Base-by-base conservation (phyloP, 2,888 invertebrate genomes). In the Timema podura region DNA sequence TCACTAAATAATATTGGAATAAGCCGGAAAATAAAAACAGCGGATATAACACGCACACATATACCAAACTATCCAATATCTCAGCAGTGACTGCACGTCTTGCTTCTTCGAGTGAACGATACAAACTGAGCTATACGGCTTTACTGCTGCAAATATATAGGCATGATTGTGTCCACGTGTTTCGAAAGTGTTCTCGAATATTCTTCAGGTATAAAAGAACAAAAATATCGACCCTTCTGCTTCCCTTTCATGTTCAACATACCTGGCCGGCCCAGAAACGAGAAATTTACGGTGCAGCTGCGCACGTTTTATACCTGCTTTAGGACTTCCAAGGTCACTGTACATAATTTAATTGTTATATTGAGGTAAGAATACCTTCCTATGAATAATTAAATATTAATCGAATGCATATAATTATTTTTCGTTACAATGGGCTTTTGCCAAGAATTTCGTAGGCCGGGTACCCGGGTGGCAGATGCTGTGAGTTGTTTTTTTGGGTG, bases 61-160 rank as follows among this genome's bases (percentile, higher is more conserved):
- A 64, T 13, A 10, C 9, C 49, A 10, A 49, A 64, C 64, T 64
- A 64, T 64, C 11, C 64, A 64, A 64, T 30, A 15, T 64, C 64
- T 64, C 64, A 64, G 64, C 64, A 64, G 64, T 64, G 64, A 64
- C 64, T 49, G 49, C 49, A 49, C 13, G 49, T 64, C 64, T 64
- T 64, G 64, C 64, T 64, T 64, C 64, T 64, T 64, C 64, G 16
- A 64, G 64, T 44, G 64, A 64, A 64, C 15, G 64, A 64, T 64
- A 64, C 13, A 64, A 64, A 64, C 64, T 6, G 64, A 64, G 64
- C 64, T 64, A 64, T 64, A 64, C 13, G 64, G 64, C 11, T 64
- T 64, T 64, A 30, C 64, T 11, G 6, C 64, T 64, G 16, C 64
- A 64, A 64, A 64, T 64, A 64, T 6, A 64, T 64, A 64, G 64